Conservation (phyloP, 2,113 vertebrate genomes). For the Chunga burmeisteri region DNA sequence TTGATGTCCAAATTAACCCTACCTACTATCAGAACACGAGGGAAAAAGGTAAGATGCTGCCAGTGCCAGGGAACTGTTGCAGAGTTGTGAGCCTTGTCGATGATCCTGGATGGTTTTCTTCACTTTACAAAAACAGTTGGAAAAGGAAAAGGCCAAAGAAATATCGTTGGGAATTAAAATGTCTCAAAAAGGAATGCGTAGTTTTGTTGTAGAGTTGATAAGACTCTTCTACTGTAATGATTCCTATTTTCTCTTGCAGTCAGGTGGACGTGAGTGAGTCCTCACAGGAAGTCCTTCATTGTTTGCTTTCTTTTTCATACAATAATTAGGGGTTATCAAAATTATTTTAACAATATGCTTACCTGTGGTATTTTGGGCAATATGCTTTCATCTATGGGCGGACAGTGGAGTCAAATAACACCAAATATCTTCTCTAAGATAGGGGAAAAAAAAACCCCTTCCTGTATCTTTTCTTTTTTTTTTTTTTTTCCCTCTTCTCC, state of each 20-base stretch:
- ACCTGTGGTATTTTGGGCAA: background rate
- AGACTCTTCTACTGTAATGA: background rate
- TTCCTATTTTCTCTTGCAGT: background rate
- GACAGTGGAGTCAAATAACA: background rate
- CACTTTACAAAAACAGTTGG: background rate
- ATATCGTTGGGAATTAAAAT: background rate
- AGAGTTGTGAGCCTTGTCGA: background rate
- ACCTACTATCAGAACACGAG: background rate
- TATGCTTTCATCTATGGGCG: background rate
- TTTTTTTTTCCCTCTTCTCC: background rate
- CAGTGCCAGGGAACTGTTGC: background rate
- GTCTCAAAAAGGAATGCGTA: background rate
- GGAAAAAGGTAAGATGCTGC: background rate
- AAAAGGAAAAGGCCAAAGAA: constrained; percentile 22
- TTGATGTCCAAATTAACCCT: background rate
- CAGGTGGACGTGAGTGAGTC: background rate
- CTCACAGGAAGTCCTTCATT: background rate
- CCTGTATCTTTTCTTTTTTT: background rate
- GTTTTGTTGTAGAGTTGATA: background rate
- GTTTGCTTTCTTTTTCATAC: background rate
- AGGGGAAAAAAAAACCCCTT: background rate
- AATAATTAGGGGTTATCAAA: background rate
- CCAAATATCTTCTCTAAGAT: background rate
- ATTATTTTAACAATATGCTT: background rate
- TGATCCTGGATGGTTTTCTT: background rate